Conservation (phyloP, 1,140 invertebrate species). For the Drosophila nebulosa region DNA sequence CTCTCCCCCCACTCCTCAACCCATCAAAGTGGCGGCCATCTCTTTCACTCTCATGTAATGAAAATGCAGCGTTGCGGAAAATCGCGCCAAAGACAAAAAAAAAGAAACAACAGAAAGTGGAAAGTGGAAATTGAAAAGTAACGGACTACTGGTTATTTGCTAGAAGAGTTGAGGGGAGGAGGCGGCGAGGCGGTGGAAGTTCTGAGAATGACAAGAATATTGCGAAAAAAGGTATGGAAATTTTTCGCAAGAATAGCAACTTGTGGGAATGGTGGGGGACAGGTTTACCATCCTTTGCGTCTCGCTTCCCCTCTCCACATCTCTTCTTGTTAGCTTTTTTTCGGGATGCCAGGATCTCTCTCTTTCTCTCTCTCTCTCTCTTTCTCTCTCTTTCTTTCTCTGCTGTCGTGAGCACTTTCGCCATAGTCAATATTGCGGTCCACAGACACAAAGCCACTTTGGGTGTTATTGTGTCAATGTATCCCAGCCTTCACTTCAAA, state of each 20-base stretch:
- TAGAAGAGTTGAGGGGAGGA: neutral
- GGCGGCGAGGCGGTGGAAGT: neutral
- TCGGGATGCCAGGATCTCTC: neutral
- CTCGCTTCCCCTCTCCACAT: neutral
- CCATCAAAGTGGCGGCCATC: conserved; percentile 8
- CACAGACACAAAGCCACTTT: conserved; percentile 74
- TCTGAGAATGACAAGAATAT: conserved; percentile 49
- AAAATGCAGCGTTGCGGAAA: conserved; percentile 74
- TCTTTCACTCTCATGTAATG: conserved; percentile 56
- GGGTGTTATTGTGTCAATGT: conserved; percentile 78
- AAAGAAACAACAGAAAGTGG: conserved; percentile 34
- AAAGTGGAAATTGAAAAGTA: conserved; percentile 77
- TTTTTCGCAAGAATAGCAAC: conserved; percentile 68
- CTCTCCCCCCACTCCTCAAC: too few species aligned
- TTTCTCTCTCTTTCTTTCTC: too few species aligned
- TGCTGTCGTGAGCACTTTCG: conserved; percentile 68
- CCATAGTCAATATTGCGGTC: conserved; percentile 75
- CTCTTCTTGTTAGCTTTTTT: neutral
- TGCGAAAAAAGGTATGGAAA: conserved; percentile 74
- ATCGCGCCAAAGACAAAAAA: conserved; percentile 64
- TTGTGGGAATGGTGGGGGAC: neutral
- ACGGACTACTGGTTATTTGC: conserved; percentile 47
- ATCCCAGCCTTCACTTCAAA: conserved; percentile 16
- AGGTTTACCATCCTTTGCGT: too few species aligned
- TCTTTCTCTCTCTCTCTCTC: too few species aligned